phyloP scores from a whole-genome alignment of 2,113 vertebrate genomes.

The Zingel zingel region DNA sequence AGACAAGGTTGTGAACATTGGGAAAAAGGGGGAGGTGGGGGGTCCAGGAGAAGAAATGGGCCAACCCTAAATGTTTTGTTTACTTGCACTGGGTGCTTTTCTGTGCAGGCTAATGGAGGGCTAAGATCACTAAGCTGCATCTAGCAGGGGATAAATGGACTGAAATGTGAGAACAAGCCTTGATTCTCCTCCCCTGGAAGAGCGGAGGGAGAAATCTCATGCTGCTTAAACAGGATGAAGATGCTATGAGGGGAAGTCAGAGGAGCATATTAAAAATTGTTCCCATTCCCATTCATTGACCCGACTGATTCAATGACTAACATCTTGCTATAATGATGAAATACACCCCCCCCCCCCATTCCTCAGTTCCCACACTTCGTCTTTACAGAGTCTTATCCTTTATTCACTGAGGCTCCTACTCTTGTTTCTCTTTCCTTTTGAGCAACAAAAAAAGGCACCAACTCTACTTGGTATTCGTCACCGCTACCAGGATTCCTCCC shows the following conservation, averaged over 20 bases:
- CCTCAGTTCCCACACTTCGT: slow-evolving; percentile 23
- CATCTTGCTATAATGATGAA: slow-evolving; percentile 48
- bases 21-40: slow-evolving; percentile 8
- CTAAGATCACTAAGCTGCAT: slow-evolving; percentile 72
- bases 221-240: slow-evolving; percentile 69
- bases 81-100: slow-evolving; percentile 66
- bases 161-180: slow-evolving; percentile 80
- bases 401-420: slow-evolving; percentile 18
- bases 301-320: slow-evolving; percentile 57
- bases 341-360: slow-evolving; percentile 17
- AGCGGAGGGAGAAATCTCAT: slow-evolving; percentile 58
- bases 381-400: slow-evolving; percentile 33
- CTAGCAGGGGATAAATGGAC: slow-evolving; percentile 76
- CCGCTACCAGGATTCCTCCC: slow-evolving; percentile 16
- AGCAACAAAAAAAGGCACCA: neutral
- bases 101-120: slow-evolving; percentile 72
- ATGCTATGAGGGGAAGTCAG: slow-evolving; percentile 46
- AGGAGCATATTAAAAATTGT: slow-evolving; percentile 58
- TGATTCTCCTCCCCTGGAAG: slow-evolving; percentile 65
- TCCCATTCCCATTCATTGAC: slow-evolving; percentile 59
- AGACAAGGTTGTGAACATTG: slow-evolving; percentile 13
- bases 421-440: slow-evolving; percentile 28
- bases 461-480: slow-evolving; percentile 62
- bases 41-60: slow-evolving; percentile 42
- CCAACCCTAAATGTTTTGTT: slow-evolving; percentile 68